phyloP scores from a whole-genome alignment of 2,113 vertebrate species.

The Poecilia latipinna region DNA sequence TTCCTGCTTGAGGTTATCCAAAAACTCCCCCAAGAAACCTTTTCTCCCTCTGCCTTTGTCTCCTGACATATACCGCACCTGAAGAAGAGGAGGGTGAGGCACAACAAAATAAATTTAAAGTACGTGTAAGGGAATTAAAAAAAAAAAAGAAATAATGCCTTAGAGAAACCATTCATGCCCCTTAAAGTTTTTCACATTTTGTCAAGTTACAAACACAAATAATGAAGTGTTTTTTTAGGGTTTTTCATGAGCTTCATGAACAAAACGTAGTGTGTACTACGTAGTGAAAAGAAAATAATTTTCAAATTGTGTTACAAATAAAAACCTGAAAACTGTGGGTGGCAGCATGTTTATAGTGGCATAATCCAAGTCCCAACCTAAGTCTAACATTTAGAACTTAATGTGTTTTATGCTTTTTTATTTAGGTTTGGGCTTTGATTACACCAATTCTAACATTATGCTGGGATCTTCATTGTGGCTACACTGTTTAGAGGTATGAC shows the following conservation, averaged over 20 bases:
- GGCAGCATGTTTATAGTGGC: background rate
- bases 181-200: background rate
- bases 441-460: no score
- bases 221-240: background rate
- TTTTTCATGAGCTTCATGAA: background rate
- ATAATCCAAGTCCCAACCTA: background rate
- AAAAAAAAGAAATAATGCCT: background rate
- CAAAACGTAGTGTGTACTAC: background rate
- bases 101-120: slow-evolving; percentile 3
- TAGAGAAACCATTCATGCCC: background rate
- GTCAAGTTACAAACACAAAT: background rate
- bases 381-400: no score
- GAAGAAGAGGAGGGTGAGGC: slow-evolving; percentile 15
- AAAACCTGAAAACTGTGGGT: no score
- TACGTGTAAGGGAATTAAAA: background rate
- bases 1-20: slow-evolving; percentile 94
- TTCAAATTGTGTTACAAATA: no score
- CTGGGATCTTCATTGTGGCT: no score
- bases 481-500: no score
- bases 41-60: slow-evolving; percentile 81
- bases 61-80: slow-evolving; percentile 72
- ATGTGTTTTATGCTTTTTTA: no score
- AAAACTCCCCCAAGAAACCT: slow-evolving; percentile 91
- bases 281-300: background rate
- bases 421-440: no score